Conservation (phyloP, 1,140 invertebrate genomes). For the Diabrotica undecimpunctata region DNA sequence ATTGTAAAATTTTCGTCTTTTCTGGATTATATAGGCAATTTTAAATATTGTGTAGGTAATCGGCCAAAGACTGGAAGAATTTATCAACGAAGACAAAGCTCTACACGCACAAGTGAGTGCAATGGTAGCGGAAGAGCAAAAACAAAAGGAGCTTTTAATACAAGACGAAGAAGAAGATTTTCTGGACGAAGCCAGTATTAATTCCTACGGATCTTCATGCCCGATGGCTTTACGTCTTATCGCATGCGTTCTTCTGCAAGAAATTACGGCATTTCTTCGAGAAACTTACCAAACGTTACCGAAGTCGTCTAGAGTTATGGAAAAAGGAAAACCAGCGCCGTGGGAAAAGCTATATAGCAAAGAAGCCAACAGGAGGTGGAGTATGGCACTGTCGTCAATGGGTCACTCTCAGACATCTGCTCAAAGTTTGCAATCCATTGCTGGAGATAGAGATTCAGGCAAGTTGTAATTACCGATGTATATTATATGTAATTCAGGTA, state of each 20-base stretch:
- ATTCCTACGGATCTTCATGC: constrained; percentile 78
- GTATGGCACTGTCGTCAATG: constrained; percentile 88
- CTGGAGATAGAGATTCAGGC: constrained; percentile 67
- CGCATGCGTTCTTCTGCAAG: constrained; percentile 88
- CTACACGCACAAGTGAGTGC: constrained; percentile 65
- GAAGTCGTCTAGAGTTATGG: constrained; percentile 65
- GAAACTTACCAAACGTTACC: constrained; percentile 89
- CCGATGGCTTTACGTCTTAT: constrained; percentile 88
- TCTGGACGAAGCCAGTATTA: constrained; percentile 91
- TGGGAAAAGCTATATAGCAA: constrained; percentile 77
- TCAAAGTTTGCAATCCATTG: constrained; percentile 86
- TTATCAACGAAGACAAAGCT: constrained; percentile 71
- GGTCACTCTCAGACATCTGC: constrained; percentile 88
- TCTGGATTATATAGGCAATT: no score
- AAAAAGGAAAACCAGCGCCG: constrained; percentile 69
- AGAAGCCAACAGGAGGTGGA: constrained; percentile 82
- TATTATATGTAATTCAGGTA: neutral
- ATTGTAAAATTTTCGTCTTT: no score
- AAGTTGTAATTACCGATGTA: constrained; percentile 28
- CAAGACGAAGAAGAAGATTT: constrained; percentile 98
- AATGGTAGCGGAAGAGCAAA: constrained; percentile 69
- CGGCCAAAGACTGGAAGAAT: constrained; percentile 81
- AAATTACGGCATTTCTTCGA: constrained; percentile 94
- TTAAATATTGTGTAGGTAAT: constrained; percentile 51
- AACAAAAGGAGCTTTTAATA: constrained; percentile 77